Evolutionary conservation across 2,113 vertebrate species (phyloP), one percentile per base, ranked within the genome.

Genomic region (Haemorhous mexicanus): DNA sequence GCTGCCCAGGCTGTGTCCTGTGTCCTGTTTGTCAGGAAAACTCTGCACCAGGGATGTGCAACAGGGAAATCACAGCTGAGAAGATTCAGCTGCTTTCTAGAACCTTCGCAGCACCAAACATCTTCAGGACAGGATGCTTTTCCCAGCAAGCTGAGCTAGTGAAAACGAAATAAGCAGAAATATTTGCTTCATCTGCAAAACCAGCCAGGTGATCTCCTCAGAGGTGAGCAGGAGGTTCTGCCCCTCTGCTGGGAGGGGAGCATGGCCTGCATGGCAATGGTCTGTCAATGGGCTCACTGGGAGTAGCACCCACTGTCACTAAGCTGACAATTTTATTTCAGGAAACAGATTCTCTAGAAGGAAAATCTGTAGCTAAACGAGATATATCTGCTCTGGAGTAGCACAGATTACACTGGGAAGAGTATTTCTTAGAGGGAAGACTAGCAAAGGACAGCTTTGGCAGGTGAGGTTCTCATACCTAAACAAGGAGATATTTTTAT

Each of bases 241-340:
- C 30, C 61, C 15, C 21, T 24, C 49, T 82, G 35, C 89, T 74
- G 56, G 55, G 37, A 41, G 46, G 27, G 39, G 9, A n/a, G 21
- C 2, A 0, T 13, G 61, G 46, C 56, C 67, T 12, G 43, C 47
- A 2, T 59, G 62, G 47, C 22, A 2, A 0, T 3, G 10, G 1
- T 28, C 59, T 89, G 22, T 24, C 14, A 4, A 3, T 6, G 66
- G 22, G 27, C 47, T 68, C n/a, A 1, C 26, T 27, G 2, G 4
- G 23, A 9, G 50, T 3, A 6, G 11, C 46, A 41, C 10, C 37
- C 47, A 2, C 44, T 33, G 0, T 20, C 49, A 24, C 53, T 5
- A 0, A 7, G 5, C 33, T 84, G 35, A 11, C 52, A 10, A 10
- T 39, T 86, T 73, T 49, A 46, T 43, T 62, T 69, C 68, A 78